Evolutionary conservation across 2,113 vertebrate species (phyloP).

Genomic region (Gorsachius goisagi): DNA sequence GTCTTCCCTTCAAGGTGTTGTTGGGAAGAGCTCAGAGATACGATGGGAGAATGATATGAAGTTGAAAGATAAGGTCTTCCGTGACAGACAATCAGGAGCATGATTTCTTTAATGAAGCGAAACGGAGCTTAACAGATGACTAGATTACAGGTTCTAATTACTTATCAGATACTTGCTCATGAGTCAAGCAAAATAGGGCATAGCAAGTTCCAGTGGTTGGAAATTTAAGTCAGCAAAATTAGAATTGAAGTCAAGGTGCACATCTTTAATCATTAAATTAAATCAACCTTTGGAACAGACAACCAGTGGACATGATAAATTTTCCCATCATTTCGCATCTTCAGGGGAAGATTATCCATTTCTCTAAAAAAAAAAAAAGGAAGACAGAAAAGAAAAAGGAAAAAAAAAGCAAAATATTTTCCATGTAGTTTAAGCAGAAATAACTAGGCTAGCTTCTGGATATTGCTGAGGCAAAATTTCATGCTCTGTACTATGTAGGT

Average conservation of each 20-base stretch:
- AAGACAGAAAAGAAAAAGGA: too few relatives aligned
- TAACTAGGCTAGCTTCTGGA: neutral
- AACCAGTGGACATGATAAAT: neutral
- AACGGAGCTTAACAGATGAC: neutral
- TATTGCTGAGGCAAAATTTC: neutral
- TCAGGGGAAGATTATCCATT: neutral
- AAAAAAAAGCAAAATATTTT: neutral
- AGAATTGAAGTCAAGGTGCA: neutral
- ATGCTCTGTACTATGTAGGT: neutral
- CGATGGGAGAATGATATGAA: neutral
- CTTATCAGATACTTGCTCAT: neutral
- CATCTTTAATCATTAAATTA: neutral
- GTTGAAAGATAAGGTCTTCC: neutral
- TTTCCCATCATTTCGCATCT: neutral
- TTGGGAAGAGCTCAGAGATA: neutral
- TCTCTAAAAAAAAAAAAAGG: neutral
- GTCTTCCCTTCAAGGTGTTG: neutral
- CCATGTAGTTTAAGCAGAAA: neutral
- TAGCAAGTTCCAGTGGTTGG: neutral
- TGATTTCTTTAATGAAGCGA: neutral
- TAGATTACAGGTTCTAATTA: constrained; percentile 20
- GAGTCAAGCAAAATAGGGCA: neutral
- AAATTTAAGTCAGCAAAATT: neutral
- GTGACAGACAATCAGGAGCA: neutral
- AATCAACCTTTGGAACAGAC: neutral